Percentiles rank a stretch among this genome's conserved stretches.
These are phyloP conservation scores for Bambusicola thoracicus DNA, from an alignment of 2,113 vertebrate genomes.

Conservation along the genomic window DNA sequence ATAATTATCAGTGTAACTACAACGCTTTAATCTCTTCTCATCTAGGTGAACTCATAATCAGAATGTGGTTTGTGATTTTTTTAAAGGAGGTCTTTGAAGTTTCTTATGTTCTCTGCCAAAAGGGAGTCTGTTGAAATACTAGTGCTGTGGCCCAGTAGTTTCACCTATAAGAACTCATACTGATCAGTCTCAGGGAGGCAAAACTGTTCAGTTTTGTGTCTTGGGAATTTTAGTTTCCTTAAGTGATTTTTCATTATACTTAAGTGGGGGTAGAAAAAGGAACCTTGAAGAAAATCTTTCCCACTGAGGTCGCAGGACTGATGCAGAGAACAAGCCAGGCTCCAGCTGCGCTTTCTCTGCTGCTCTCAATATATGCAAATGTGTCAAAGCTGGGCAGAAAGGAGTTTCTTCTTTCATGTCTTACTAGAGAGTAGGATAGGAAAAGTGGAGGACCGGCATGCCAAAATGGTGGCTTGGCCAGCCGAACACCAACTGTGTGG, in stretches of 20 bases:
- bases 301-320: neutral
- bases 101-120: neutral
- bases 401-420: neutral
- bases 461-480: neutral
- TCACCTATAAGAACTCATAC: neutral
- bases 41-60: neutral
- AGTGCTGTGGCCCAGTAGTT: neutral
- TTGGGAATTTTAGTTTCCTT: neutral
- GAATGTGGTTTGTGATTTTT: neutral
- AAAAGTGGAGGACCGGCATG: neutral
- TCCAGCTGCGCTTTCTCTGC: rapidly evolving
- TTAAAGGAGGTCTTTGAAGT: neutral
- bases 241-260: neutral
- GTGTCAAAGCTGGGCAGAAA: neutral
- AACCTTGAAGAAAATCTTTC: neutral
- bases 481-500: rapidly evolving
- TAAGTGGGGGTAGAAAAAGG: rapidly evolving
- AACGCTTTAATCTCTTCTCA: neutral
- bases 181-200: neutral
- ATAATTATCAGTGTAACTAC: neutral
- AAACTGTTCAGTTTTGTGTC: neutral
- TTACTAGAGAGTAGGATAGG: neutral
- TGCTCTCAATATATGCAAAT: neutral
- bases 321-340: rapidly evolving
- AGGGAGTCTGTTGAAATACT: neutral